phyloP scores from a whole-genome alignment of 2,113 vertebrate species.

The Tringa solitaria region DNA sequence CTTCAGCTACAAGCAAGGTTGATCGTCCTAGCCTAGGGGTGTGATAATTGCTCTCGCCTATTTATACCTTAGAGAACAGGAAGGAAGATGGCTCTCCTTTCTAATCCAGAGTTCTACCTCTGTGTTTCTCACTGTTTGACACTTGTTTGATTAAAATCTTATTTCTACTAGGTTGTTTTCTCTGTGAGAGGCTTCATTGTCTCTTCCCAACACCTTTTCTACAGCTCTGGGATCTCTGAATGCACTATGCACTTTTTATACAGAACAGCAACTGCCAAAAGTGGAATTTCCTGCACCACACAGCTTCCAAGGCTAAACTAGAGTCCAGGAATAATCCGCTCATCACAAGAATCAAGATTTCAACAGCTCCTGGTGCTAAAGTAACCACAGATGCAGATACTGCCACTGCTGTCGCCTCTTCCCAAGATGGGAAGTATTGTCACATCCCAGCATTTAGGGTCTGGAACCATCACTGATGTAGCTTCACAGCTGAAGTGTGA shows the following conservation, averaged over 20 bases:
- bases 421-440: background rate
- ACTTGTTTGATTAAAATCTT: background rate
- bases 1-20: background rate
- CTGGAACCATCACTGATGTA: background rate
- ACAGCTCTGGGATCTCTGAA: background rate
- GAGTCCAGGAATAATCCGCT: background rate
- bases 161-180: background rate
- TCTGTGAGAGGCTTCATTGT: background rate
- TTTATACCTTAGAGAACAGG: background rate
- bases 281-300: background rate
- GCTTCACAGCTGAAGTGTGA: slow-evolving; percentile 23
- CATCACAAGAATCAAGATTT: background rate
- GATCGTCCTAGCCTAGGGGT: background rate
- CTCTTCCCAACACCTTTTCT: background rate
- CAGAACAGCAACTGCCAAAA: background rate
- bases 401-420: background rate
- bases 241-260: background rate
- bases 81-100: background rate
- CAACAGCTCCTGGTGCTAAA: background rate
- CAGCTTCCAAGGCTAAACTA: background rate
- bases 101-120: background rate
- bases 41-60: background rate
- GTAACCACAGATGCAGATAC: background rate
- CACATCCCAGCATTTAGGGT: background rate
- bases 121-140: background rate